These are phyloP conservation scores for Leiothrix lutea DNA, from an alignment of 2,113 vertebrate genomes.

Conservation along the genomic window DNA sequence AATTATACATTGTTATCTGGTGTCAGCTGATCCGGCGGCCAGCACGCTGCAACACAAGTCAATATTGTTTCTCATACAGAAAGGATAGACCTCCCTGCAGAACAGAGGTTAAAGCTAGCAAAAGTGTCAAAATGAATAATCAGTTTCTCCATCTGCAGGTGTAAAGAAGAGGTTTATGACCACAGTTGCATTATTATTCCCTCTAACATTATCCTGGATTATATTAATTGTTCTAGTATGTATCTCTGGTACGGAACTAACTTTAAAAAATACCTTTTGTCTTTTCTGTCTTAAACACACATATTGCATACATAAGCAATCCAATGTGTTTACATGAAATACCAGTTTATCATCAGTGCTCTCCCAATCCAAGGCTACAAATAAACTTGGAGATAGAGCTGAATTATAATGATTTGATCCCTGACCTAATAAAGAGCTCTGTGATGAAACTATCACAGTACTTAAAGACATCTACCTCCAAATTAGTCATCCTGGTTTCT, in stretches of 20 bases:
- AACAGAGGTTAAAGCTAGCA: neutral
- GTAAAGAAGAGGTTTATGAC: conserved; percentile 16
- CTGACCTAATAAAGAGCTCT: neutral
- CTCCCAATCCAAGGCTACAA: neutral
- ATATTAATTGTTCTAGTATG: neutral
- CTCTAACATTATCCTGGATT: neutral
- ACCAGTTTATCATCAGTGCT: neutral
- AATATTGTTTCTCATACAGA: neutral
- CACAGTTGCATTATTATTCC: neutral
- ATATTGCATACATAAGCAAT: neutral
- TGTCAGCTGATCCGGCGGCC: neutral
- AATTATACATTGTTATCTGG: conserved; percentile 33
- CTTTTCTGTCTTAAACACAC: neutral
- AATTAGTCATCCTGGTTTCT: neutral
- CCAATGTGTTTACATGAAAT: neutral
- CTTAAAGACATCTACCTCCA: neutral
- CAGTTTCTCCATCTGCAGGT: neutral
- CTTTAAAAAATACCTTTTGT: neutral
- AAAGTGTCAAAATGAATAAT: neutral
- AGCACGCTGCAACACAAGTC: neutral
- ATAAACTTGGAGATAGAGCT: neutral
- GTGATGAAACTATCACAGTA: neutral
- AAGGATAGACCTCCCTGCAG: neutral
- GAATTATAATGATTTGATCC: neutral
- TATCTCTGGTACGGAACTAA: neutral